These are phyloP conservation scores for Ormyrus rosae DNA, from an alignment of 2,888 invertebrate genomes.

Conservation along the genomic window DNA sequence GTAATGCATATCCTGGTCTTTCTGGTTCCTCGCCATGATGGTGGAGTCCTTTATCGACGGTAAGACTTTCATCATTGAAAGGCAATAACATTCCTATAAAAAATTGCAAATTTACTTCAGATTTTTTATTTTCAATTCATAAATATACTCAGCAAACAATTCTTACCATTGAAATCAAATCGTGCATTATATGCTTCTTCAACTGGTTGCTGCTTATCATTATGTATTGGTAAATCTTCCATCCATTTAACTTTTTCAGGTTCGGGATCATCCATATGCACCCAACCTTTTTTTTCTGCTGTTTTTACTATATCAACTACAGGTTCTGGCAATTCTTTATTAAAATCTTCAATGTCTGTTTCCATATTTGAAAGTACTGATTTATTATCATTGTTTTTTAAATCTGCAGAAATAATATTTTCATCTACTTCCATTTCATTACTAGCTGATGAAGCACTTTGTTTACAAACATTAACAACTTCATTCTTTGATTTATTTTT, in stretches of 20 bases:
- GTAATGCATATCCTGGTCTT: slow-evolving; percentile 92
- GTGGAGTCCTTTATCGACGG: slow-evolving; percentile 83
- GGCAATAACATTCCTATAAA: slow-evolving; percentile 82
- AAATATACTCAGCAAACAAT: neutral
- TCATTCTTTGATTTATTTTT: slow-evolving; percentile 63
- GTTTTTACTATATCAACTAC: slow-evolving; percentile 67
- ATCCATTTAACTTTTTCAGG: slow-evolving; percentile 93
- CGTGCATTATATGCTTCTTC: slow-evolving; percentile 85
- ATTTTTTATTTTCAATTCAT: slow-evolving; percentile 9
- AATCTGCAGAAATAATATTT: neutral
- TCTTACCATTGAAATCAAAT: slow-evolving; percentile 86
- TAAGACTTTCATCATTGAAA: slow-evolving; percentile 80
- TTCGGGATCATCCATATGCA: slow-evolving; percentile 92
- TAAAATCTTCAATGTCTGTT: slow-evolving; percentile 37
- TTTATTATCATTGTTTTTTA: neutral
- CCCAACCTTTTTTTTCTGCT: slow-evolving; percentile 83
- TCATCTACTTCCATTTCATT: slow-evolving; percentile 52
- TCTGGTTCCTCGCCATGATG: slow-evolving; percentile 96
- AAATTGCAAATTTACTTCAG: neutral
- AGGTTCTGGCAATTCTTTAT: slow-evolving; percentile 61
- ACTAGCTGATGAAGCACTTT: neutral
- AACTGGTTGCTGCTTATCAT: slow-evolving; percentile 72
- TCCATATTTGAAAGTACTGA: slow-evolving; percentile 58
- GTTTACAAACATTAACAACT: slow-evolving; percentile 57
- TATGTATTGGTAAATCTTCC: slow-evolving; percentile 80